Conservation (phyloP, 2,113 vertebrate genomes). For the Phalacrocorax brasilianus region DNA sequence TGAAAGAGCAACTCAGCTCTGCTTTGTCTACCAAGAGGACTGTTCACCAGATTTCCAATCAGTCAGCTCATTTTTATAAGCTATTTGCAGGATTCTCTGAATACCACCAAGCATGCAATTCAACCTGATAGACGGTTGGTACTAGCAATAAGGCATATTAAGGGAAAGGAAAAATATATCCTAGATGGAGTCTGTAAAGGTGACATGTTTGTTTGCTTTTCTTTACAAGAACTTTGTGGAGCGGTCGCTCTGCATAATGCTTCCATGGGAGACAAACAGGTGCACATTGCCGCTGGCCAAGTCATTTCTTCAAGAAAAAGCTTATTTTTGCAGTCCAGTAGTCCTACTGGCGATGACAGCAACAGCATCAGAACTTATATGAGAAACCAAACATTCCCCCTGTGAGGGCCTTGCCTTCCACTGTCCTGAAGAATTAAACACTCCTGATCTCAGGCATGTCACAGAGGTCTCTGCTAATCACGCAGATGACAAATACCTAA, state of each 20-base stretch:
- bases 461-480: neutral
- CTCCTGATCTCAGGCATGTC: fast-evolving
- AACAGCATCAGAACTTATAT: neutral
- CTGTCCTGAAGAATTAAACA: neutral
- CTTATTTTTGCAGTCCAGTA: neutral
- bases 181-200: neutral
- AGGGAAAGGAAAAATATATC: neutral
- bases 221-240: neutral
- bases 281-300: fast-evolving
- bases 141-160: neutral
- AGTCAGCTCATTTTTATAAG: neutral
- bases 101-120: neutral
- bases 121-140: neutral
- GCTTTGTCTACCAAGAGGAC: neutral
- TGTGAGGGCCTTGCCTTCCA: neutral
- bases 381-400: neutral
- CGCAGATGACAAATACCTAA: neutral
- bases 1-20: neutral
- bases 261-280: neutral
- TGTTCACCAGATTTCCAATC: neutral
- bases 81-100: neutral
- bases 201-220: neutral
- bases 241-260: neutral
- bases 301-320: neutral
- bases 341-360: neutral